A percentile compares a stretch with the other conserved stretches of the same genome.
Evolutionary conservation across 1,140 invertebrate species (phyloP).

Genomic region (Aphaenogaster ashmeadi): DNA sequence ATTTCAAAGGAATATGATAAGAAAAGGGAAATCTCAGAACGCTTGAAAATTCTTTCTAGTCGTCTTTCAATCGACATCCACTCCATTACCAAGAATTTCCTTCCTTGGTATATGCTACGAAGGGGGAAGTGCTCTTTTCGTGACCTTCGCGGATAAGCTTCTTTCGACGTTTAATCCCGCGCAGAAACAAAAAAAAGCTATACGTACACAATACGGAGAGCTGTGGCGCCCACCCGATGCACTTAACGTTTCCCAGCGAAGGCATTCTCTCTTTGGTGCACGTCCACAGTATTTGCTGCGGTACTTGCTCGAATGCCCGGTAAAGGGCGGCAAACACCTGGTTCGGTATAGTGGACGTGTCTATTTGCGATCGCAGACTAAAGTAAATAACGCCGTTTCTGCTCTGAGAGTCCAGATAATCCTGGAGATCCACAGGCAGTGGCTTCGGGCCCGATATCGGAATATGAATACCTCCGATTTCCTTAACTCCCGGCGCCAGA

Average conservation of each 20-base stretch:
- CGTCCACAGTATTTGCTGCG: constrained; percentile 76
- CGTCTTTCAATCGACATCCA: constrained; percentile 40
- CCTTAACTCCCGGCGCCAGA: constrained; percentile 77
- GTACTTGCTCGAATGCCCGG: constrained; percentile 70
- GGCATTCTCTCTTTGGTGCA: constrained; percentile 75
- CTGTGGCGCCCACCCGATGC: constrained; percentile 89
- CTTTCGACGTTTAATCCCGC: constrained; percentile 37
- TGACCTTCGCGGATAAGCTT: constrained; percentile 54
- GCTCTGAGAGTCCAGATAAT: constrained; percentile 66
- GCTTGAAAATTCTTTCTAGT: constrained; percentile 10
- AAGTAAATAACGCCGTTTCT: constrained; percentile 71
- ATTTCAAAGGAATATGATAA: not conserved
- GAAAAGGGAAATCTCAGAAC: constrained; percentile 5
- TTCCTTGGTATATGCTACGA: not conserved
- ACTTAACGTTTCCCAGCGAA: constrained; percentile 88
- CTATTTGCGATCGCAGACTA: constrained; percentile 69
- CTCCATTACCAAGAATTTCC: constrained; percentile 32
- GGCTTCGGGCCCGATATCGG: constrained; percentile 28
- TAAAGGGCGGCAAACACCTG: constrained; percentile 68
- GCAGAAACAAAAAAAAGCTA: constrained; percentile 16
- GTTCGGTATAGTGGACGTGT: constrained; percentile 60
- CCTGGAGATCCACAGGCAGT: constrained; percentile 55
- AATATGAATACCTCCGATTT: constrained; percentile 76
- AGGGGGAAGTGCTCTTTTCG: not conserved
- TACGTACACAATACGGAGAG: constrained; percentile 88